These are phyloP conservation scores for Drosophila seguyi DNA, from an alignment of 1,140 invertebrate genomes.

Conservation along the genomic window DNA sequence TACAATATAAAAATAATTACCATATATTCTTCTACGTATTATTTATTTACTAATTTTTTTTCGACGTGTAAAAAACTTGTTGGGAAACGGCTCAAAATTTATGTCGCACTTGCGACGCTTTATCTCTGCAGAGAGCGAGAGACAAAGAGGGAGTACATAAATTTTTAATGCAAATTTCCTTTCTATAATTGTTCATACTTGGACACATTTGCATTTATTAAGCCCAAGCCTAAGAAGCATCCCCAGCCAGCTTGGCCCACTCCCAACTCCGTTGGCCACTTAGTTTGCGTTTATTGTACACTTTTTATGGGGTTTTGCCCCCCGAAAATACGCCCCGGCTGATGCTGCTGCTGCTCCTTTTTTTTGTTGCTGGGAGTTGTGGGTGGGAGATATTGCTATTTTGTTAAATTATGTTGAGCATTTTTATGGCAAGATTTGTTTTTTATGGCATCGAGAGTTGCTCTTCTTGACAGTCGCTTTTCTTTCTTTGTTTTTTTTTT, in stretches of 20 bases:
- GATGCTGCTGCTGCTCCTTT: background rate
- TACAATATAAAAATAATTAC: too few relatives aligned
- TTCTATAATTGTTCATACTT: constrained; percentile 83
- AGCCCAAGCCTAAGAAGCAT: constrained; percentile 36
- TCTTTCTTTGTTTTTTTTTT: background rate
- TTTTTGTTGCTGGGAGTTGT: constrained; percentile 1
- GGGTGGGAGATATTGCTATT: constrained; percentile 70
- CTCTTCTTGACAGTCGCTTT: constrained; percentile 16
- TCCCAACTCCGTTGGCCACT: constrained; percentile 41
- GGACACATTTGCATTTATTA: constrained; percentile 82
- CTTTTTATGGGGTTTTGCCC: constrained; percentile 59
- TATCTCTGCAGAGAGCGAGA: constrained; percentile 49
- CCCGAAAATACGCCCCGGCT: background rate
- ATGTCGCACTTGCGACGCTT: constrained; percentile 74
- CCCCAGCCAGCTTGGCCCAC: background rate
- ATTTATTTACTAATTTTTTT: background rate
- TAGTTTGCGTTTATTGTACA: constrained; percentile 80
- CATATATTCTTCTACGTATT: too few relatives aligned
- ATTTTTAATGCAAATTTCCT: constrained; percentile 83
- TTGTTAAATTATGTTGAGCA: constrained; percentile 81
- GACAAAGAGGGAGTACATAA: constrained; percentile 67
- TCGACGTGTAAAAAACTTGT: background rate
- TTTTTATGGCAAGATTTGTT: constrained; percentile 79
- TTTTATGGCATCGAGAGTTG: constrained; percentile 74
- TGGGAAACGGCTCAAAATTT: constrained; percentile 42